Conservation (phyloP, 2,888 invertebrate species). For the Hypomecis punctinalis region DNA sequence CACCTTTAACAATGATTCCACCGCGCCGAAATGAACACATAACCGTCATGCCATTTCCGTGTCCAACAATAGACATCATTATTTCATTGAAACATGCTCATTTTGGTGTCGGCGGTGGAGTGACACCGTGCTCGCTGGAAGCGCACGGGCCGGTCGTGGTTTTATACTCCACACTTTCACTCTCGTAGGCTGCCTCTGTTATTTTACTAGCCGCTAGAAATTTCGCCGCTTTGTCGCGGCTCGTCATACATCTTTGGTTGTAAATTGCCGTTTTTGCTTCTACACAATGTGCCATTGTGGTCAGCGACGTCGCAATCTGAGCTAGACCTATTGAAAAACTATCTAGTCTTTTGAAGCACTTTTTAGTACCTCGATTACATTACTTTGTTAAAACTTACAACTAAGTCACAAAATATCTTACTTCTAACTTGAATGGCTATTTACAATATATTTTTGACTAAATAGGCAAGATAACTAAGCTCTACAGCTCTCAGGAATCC, state of each 20-base stretch:
- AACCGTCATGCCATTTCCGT: slow-evolving; percentile 41
- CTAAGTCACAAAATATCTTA: slow-evolving; percentile 14
- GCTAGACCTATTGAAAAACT: slow-evolving; percentile 13
- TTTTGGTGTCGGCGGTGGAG: slow-evolving; percentile 43
- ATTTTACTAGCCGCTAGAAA: slow-evolving; percentile 58
- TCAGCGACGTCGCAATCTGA: background rate
- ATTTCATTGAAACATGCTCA: slow-evolving; percentile 34
- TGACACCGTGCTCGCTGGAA: slow-evolving; percentile 48
- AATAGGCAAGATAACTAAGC: slow-evolving; percentile 9
- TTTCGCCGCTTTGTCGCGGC: slow-evolving; percentile 51
- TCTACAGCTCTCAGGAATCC: slow-evolving; percentile 1
- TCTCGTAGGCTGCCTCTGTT: slow-evolving; percentile 51
- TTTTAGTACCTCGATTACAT: slow-evolving; percentile 1
- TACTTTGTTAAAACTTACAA: slow-evolving; percentile 6
- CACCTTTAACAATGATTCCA: slow-evolving; percentile 36
- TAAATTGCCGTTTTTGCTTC: slow-evolving; percentile 24
- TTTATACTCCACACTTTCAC: slow-evolving; percentile 62
- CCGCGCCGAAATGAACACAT: slow-evolving; percentile 39
- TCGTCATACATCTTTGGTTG: slow-evolving; percentile 56
- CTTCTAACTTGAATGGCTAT: slow-evolving; percentile 19
- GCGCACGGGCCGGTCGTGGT: slow-evolving; percentile 47
- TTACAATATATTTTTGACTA: slow-evolving; percentile 19
- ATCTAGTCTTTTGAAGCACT: slow-evolving; percentile 5
- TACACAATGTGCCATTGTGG: slow-evolving; percentile 12
- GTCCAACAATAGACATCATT: slow-evolving; percentile 38